phyloP scores from a whole-genome alignment of 2,113 vertebrate species.

The Heterocephalus glaber region DNA sequence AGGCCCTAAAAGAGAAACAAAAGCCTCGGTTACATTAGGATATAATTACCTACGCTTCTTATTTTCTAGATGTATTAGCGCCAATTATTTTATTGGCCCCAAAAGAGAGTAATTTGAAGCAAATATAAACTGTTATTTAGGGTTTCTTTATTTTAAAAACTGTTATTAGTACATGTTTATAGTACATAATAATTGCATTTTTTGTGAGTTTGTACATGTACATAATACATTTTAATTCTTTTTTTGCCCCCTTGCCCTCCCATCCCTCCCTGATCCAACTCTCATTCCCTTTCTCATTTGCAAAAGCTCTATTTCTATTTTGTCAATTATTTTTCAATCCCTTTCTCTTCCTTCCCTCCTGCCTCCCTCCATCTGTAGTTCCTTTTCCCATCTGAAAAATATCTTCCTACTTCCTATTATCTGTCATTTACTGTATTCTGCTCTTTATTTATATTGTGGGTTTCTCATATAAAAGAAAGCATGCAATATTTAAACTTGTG shows the following conservation, averaged over 20 bases:
- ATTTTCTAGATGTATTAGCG: constrained; percentile 13
- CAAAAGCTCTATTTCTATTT: too few relatives aligned
- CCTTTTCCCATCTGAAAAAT: not conserved
- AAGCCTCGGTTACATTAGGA: not conserved
- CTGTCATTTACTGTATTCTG: not conserved
- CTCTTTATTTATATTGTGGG: not conserved
- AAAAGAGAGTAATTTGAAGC: constrained; percentile 27
- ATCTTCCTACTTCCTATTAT: not conserved
- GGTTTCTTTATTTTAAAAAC: not conserved
- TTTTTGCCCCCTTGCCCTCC: too few relatives aligned
- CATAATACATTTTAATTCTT: too few relatives aligned
- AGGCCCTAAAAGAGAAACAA: constrained; percentile 88
- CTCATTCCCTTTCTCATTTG: too few relatives aligned
- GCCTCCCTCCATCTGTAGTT: not conserved
- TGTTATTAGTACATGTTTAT: not conserved
- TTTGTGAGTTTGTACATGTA: not conserved
- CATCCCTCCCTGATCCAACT: too few relatives aligned
- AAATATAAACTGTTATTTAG: not conserved
- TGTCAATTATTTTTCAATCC: not conserved
- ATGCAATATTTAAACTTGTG: not conserved
- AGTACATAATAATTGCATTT: not conserved
- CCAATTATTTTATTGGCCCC: not conserved
- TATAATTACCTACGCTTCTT: not conserved
- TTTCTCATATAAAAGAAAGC: not conserved
- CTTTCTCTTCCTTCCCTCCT: not conserved